A percentile compares a stretch with the other conserved stretches of the same genome.
Conservation (phyloP, 2,888 invertebrate genomes). For the Cyrtodaria siliqua region DNA sequence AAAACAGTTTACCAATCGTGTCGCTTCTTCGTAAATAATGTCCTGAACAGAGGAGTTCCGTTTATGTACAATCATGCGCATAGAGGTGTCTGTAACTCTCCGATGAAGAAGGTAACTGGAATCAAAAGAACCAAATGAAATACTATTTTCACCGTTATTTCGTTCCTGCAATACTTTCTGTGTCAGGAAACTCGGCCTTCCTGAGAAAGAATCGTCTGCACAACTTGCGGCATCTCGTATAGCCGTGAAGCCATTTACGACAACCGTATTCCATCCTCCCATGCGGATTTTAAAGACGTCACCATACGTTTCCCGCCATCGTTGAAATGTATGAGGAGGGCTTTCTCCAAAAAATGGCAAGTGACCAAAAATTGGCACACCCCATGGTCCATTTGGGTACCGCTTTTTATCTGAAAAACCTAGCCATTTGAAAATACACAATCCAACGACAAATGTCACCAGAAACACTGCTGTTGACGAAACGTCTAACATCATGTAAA, state of each 20-base stretch:
- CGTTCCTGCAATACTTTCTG: conserved; percentile 7
- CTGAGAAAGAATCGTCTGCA: conserved; percentile 47
- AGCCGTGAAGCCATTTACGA: conserved; percentile 55
- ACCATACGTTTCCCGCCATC: conserved; percentile 59
- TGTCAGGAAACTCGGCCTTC: conserved; percentile 58
- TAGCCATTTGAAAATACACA: too few relatives aligned
- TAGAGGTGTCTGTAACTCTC: too few relatives aligned
- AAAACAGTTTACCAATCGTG: too few relatives aligned
- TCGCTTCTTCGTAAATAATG: too few relatives aligned
- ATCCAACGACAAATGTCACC: too few relatives aligned
- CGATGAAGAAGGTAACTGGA: too few relatives aligned
- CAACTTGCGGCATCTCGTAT: conserved; percentile 43
- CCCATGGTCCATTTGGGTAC: conserved; percentile 57
- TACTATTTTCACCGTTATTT: conserved; percentile 7
- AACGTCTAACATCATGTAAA: too few relatives aligned
- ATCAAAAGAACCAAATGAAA: conserved; percentile 26
- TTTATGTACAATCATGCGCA: too few relatives aligned
- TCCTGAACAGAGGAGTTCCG: too few relatives aligned
- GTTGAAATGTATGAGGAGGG: conserved; percentile 52
- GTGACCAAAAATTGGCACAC: conserved; percentile 65
- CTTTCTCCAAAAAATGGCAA: conserved; percentile 57
- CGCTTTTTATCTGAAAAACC: neutral
- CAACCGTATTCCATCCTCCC: conserved; percentile 62
- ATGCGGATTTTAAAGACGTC: conserved; percentile 61
- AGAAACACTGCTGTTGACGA: too few relatives aligned